A percentile compares a stretch with the other conserved stretches of the same genome.
Evolutionary conservation across 2,797 vertebrate genomes (phyloP).

Genomic region (Bryconaethiops microstoma): DNA sequence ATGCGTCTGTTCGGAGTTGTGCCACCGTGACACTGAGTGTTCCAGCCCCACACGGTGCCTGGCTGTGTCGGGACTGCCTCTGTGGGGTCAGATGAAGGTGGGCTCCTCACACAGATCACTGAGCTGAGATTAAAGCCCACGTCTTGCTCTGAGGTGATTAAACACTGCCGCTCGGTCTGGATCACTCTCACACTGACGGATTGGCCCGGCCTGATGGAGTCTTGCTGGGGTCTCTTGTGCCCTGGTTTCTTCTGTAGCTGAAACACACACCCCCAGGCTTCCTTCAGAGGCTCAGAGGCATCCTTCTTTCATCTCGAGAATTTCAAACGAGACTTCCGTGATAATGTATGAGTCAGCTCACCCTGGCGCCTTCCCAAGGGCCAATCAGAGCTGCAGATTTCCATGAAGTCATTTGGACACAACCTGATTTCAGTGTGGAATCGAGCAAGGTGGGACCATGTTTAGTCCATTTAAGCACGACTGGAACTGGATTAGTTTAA

Average conservation of each 20-base stretch:
- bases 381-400: slow-evolving; percentile 35
- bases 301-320: slow-evolving; percentile 52
- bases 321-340: slow-evolving; percentile 42
- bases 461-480: not conserved
- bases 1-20: not conserved
- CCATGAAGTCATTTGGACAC: slow-evolving; percentile 27
- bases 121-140: slow-evolving; percentile 44
- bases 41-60: slow-evolving; percentile 23
- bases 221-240: slow-evolving; percentile 25
- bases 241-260: slow-evolving; percentile 36
- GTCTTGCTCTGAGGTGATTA: slow-evolving; percentile 42
- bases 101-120: slow-evolving; percentile 26
- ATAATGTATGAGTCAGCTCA: slow-evolving; percentile 34
- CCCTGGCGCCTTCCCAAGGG: slow-evolving; percentile 1
- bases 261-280: slow-evolving; percentile 34
- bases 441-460: not conserved
- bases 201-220: slow-evolving; percentile 42
- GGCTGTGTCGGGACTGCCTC: slow-evolving; percentile 9
- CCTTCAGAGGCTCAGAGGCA: slow-evolving; percentile 37
- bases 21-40: not conserved
- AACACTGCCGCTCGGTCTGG: slow-evolving; percentile 34
- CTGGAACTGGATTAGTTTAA: not conserved
- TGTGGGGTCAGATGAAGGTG: slow-evolving; percentile 31
- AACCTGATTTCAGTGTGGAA: slow-evolving; percentile 4
- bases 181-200: slow-evolving; percentile 34